phyloP scores from a whole-genome alignment of 2,113 vertebrate species.

The Elanus axillaris region DNA sequence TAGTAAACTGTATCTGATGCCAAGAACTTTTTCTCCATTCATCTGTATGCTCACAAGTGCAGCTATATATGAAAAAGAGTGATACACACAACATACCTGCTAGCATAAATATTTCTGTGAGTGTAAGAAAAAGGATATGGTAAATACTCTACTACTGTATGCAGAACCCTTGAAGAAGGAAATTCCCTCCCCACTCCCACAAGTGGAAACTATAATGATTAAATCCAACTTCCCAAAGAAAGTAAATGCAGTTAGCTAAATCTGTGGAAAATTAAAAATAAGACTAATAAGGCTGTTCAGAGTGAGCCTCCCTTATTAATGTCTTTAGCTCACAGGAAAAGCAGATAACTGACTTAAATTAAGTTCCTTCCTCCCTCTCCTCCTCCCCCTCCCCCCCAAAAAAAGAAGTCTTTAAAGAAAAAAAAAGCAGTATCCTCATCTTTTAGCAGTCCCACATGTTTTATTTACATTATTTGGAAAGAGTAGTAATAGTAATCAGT shows the following conservation, averaged over 20 bases:
- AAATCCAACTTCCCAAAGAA: background rate
- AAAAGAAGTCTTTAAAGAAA: background rate
- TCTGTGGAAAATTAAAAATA: background rate
- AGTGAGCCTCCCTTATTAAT: background rate
- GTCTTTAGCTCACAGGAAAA: background rate
- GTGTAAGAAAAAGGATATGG: background rate
- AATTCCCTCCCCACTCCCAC: background rate
- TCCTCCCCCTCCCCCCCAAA: background rate
- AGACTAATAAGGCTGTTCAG: background rate
- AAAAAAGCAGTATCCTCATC: background rate
- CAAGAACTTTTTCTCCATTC: background rate
- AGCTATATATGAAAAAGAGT: accelerated
- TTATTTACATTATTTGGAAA: background rate
- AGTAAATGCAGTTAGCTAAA: background rate
- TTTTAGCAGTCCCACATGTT: background rate
- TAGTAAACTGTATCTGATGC: background rate
- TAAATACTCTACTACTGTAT: background rate
- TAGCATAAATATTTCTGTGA: background rate
- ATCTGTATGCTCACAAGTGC: background rate
- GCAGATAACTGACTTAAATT: background rate
- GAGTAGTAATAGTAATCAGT: background rate
- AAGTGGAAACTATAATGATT: background rate
- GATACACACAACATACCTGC: background rate
- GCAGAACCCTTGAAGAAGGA: background rate
- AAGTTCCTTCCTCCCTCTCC: background rate